These are phyloP conservation scores for Holocentrus rufus DNA, from an alignment of 2,797 vertebrate genomes.

Conservation along the genomic window DNA sequence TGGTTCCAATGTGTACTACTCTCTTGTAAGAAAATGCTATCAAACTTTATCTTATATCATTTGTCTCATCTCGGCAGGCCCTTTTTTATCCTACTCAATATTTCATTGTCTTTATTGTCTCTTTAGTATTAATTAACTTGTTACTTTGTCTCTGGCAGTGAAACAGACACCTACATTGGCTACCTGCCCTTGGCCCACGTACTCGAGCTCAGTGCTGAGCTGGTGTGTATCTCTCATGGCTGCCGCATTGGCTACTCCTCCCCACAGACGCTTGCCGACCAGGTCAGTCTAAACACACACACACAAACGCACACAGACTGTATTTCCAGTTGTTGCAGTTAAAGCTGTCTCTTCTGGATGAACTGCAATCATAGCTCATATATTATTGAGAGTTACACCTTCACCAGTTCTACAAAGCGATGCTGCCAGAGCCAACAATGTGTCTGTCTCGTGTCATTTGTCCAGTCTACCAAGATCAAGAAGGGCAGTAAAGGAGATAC, in stretches of 20 bases:
- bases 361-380: background rate
- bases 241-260: slow-evolving; percentile 97
- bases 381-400: background rate
- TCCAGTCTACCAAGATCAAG: slow-evolving; percentile 97
- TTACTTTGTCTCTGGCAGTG: slow-evolving; percentile 77
- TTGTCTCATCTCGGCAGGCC: background rate
- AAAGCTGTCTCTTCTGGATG: background rate
- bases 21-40: too few relatives aligned
- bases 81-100: background rate
- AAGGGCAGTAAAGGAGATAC: slow-evolving; percentile 98
- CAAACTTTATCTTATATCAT: too few relatives aligned
- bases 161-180: slow-evolving; percentile 93
- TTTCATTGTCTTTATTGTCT: background rate
- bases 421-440: background rate
- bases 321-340: background rate
- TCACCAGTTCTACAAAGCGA: background rate
- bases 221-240: slow-evolving; percentile 93
- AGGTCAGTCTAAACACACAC: slow-evolving; percentile 80
- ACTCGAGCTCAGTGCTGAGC: slow-evolving; percentile 94
- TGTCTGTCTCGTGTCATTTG: slow-evolving; percentile 24
- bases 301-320: background rate
- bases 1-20: too few relatives aligned
- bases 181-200: slow-evolving; percentile 97
- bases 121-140: slow-evolving; percentile 14
- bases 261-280: slow-evolving; percentile 95